Base-by-base conservation (phyloP, 2,888 invertebrate species). In the Yponomeuta cagnagella region DNA sequence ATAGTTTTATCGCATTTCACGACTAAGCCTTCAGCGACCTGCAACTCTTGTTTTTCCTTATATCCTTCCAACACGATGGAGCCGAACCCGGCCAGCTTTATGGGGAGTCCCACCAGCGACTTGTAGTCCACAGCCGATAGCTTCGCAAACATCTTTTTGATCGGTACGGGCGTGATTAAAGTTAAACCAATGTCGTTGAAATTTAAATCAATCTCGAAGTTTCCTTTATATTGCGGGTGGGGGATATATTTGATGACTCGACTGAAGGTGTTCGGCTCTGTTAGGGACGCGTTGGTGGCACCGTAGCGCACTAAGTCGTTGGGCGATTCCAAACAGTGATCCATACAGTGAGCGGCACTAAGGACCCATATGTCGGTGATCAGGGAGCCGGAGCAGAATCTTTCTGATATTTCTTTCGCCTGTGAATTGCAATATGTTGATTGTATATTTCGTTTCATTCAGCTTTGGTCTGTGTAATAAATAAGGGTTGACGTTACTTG, bases 231-330 rank as follows among this genome's bases (percentile, higher is more conserved):
- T n/a, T 9, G 9, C 63, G 63, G 63, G 10, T 63, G 63, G 9
- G 63, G 63, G n/a, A 63, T 23, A 9, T n/a, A 0, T 9, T 23
- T 30, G 9, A 63, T 2, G n/a, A 63, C 63, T 23, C 10, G 8
- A n/a, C 63, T 63, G 63, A 63, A 63, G 63, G 63, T 63, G n/a
- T 63, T 63, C 8, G 63, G n/a, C n/a, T n/a, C 63, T 9, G n/a
- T 63, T 30, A 30, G 63, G 30, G 63, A 30, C 10, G 63, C 63
- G 63, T 30, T n/a, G n/a, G 63, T 1, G 8, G n/a, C 63, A 4
- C 63, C 63, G n/a, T 63, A 63, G 3, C 63, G 63, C 10, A 63
- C 30, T 30, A n/a, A 9, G 6, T 6, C 10, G 63, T 8, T 30
- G 30, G n/a, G 9, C 8, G 3, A 23, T 23, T 9, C 30, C 0